These are phyloP conservation scores for Telmatochromis brachygnathus DNA, from an alignment of 2,113 vertebrate species.

Conservation along the genomic window DNA sequence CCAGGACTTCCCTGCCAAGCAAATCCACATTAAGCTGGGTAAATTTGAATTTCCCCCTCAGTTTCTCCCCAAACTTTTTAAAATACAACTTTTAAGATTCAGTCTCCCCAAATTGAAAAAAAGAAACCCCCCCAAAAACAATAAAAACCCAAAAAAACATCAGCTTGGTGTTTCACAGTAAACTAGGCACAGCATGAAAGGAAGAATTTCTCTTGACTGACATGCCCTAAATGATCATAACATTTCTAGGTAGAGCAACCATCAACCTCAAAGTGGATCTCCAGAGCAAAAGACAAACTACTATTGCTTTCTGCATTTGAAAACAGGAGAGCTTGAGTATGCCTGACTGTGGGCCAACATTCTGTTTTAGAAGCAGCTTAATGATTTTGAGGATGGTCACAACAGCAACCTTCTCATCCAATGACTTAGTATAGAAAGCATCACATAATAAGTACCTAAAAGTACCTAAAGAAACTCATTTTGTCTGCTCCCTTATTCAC, in stretches of 20 bases:
- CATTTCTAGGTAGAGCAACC: neutral
- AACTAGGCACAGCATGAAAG: neutral
- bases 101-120: neutral
- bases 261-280: neutral
- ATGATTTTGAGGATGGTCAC: neutral
- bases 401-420: neutral
- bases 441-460: neutral
- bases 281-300: neutral
- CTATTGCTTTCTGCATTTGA: neutral
- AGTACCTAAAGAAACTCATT: neutral
- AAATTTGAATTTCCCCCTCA: neutral
- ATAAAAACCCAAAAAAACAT: neutral
- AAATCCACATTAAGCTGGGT: neutral
- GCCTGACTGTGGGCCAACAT: too few species aligned
- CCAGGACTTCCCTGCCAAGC: conserved; percentile 24
- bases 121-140: neutral
- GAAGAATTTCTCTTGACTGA: neutral
- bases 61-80: neutral
- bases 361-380: neutral
- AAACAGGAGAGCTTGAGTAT: neutral
- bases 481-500: neutral
- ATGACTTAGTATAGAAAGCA: neutral
- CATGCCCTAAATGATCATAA: neutral
- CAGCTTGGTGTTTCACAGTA: neutral
- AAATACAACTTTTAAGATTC: neutral